Evolutionary conservation across 2,113 vertebrate genomes (phyloP).

Genomic region (Apeltes quadracus): DNA sequence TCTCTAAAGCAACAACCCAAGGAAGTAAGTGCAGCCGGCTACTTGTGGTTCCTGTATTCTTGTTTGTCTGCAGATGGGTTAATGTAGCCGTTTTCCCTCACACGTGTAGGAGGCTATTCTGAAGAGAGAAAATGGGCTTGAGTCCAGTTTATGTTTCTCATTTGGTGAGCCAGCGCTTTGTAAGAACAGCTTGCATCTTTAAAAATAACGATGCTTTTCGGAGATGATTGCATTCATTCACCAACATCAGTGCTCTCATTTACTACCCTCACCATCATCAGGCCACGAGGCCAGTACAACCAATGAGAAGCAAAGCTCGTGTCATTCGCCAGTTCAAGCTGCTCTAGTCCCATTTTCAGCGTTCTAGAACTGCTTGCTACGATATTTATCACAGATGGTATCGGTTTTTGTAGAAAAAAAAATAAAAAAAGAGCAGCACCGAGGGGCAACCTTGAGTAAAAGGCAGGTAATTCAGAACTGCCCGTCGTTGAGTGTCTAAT

Average conservation of each 20-base stretch:
- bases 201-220: not conserved
- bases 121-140: not conserved
- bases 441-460: slow-evolving; percentile 3
- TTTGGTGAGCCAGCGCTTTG: not conserved
- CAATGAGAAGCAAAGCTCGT: not conserved
- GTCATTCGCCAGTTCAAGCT: not conserved
- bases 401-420: slow-evolving; percentile 1
- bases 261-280: not conserved
- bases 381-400: not conserved
- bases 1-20: too few species aligned
- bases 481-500: slow-evolving; percentile 30
- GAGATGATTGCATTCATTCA: not conserved
- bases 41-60: not conserved
- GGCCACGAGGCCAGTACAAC: not conserved
- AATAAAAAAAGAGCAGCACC: too few species aligned
- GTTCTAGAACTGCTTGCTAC: not conserved
- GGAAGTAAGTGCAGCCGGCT: not conserved
- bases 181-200: not conserved
- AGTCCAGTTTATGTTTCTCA: not conserved
- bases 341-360: rapidly evolving
- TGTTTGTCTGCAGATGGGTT: not conserved
- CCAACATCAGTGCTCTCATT: not conserved
- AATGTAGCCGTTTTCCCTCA: not conserved
- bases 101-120: not conserved
- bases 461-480: slow-evolving; percentile 28